Base-by-base conservation (phyloP, 2,888 invertebrate species). In the Conops quadrifasciatus region DNA sequence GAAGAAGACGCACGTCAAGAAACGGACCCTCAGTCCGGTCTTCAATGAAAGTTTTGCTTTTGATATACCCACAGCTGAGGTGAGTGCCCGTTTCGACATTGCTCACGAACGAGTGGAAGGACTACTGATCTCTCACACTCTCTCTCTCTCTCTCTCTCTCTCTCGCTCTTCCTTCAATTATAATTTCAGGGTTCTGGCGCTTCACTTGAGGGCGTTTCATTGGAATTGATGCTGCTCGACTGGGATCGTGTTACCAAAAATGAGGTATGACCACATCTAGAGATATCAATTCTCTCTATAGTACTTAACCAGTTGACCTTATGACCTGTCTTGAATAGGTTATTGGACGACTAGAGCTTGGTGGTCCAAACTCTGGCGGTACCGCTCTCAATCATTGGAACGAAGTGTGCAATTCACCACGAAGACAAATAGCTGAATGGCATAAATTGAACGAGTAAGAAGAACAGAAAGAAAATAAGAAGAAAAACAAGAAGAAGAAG, bases 21-120 rank as follows among this genome's bases (percentile, higher is more conserved):
- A 97, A 87, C 91, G 97, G 71, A 98, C 98, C 1, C 88, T 97
- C 79, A 97, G 96, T 88, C 99, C 98, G 0, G 97, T 99, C 70
- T 99, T 97, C 89, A 99, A 99, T 88, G 98, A 99, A 87, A 97
- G 97, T 68, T 98, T 99, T 87, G 95, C 97, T 69, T 98, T 98
- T 85, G 98, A 98, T 81, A 94, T 98, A 77, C 97, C 96, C 21
- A 91, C 92, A 64, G 90, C 88, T 83, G 88, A 87, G 93, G 86
- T 86, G 71, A 74, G 79, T 72, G 13, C 2, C 28, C 21, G 15
- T 58, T 19, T 51, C n/a, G n/a, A n/a, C n/a, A 36, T 36, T 36
- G 9, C 36, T 36, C 4, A 36, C 9, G 9, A 36, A n/a, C n/a
- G n/a, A n/a, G n/a, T n/a, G n/a, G n/a, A n/a, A n/a, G n/a, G n/a